Percentiles rank a stretch among this genome's conserved stretches.
phyloP scores from a whole-genome alignment of 2,113 vertebrate genomes.

The Corvus cornix region DNA sequence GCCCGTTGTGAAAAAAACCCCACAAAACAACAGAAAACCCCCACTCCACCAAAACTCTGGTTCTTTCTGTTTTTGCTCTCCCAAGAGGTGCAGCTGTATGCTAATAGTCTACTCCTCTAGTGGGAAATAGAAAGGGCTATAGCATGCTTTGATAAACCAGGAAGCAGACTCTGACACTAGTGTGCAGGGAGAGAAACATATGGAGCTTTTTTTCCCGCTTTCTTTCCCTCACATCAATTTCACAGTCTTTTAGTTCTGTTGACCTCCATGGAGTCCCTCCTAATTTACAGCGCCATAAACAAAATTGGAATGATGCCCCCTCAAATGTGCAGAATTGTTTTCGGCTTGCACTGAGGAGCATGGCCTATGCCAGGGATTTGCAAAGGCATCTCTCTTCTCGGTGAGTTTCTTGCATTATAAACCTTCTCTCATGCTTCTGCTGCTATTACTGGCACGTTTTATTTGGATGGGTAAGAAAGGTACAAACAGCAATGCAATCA shows the following conservation, averaged over 20 bases:
- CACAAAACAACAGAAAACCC: not conserved
- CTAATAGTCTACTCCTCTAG: slow-evolving; percentile 32
- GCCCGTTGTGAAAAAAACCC: not conserved
- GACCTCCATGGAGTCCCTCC: not conserved
- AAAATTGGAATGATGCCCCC: not conserved
- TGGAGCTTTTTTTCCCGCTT: not conserved
- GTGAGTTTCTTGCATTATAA: not conserved
- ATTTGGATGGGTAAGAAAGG: not conserved
- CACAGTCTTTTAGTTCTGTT: slow-evolving; percentile 21
- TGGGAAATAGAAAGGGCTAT: not conserved
- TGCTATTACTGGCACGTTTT: not conserved
- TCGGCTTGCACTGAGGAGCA: not conserved
- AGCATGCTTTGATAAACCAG: not conserved
- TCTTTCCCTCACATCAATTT: not conserved
- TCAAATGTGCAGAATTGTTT: not conserved
- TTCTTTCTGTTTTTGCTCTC: not conserved
- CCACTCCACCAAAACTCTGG: not conserved
- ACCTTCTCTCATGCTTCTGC: not conserved
- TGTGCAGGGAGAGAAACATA: not conserved
- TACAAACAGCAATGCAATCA: not conserved
- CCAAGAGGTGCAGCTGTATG: slow-evolving; percentile 52
- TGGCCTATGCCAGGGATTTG: not conserved
- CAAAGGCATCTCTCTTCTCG: not conserved
- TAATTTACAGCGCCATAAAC: not conserved
- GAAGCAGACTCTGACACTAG: not conserved